Conservation (phyloP, 2,888 invertebrate genomes). For the Pachymerium ferrugineum region DNA sequence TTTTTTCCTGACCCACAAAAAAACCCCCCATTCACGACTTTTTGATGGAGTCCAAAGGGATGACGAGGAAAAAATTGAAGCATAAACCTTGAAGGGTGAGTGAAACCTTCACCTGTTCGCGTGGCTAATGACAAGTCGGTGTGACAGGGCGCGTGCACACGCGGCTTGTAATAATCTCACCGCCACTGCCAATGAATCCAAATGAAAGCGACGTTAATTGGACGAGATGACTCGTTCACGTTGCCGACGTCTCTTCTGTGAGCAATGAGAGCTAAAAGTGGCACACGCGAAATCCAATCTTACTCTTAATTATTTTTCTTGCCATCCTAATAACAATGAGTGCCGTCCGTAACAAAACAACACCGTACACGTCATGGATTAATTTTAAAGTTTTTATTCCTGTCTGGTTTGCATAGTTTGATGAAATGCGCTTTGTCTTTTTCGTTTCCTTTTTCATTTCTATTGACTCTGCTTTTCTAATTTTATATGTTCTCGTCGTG, state of each 20-base stretch:
- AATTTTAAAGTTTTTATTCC: too few relatives aligned
- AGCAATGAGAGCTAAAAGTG: not conserved
- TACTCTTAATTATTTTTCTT: slow-evolving; percentile 4
- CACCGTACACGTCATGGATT: too few relatives aligned
- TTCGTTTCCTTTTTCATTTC: too few relatives aligned
- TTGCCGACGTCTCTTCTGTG: not conserved
- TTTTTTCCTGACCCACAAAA: too few relatives aligned
- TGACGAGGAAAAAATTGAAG: too few relatives aligned
- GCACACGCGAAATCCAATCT: not conserved
- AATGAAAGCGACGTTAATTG: slow-evolving; percentile 11
- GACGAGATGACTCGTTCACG: slow-evolving; percentile 11
- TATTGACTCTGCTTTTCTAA: too few relatives aligned
- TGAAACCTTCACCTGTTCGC: not conserved
- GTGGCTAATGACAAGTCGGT: not conserved
- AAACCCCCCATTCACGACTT: too few relatives aligned
- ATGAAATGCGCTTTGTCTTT: too few relatives aligned
- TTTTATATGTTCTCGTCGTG: too few relatives aligned
- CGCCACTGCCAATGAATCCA: slow-evolving; percentile 14
- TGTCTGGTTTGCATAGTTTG: too few relatives aligned
- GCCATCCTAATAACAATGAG: slow-evolving; percentile 16
- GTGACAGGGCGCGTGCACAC: slow-evolving; percentile 9
- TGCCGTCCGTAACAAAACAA: not conserved
- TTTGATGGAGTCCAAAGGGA: too few relatives aligned
- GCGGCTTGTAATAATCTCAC: not conserved
- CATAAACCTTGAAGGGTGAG: not conserved